phyloP scores from a whole-genome alignment of 2,888 invertebrate genomes.

The Tetragonula carbonaria region DNA sequence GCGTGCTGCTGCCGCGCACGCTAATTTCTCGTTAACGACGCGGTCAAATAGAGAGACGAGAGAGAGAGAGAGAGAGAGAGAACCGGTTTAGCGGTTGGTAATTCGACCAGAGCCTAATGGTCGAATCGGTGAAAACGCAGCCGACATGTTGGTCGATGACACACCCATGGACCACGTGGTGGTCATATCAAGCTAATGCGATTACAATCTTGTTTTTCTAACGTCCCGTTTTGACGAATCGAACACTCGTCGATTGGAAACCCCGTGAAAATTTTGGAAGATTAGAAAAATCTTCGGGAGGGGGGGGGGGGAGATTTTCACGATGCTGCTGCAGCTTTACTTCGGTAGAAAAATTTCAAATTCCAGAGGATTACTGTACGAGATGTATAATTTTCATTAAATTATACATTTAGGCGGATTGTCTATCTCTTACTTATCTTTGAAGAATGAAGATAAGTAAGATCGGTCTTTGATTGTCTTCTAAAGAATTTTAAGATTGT shows the following conservation, averaged over 20 bases:
- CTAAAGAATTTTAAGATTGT: no score
- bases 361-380: no score
- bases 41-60: slow-evolving; percentile 57
- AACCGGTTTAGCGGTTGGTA: slow-evolving; percentile 56
- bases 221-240: neutral
- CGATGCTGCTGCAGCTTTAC: no score
- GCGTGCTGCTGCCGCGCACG: slow-evolving; percentile 56
- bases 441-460: no score
- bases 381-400: no score
- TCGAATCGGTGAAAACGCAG: slow-evolving; percentile 38
- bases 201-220: slow-evolving; percentile 22
- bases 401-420: no score
- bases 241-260: neutral
- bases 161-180: neutral
- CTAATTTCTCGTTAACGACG: slow-evolving; percentile 67
- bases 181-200: slow-evolving; percentile 10
- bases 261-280: neutral
- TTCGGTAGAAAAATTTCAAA: no score
- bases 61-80: slow-evolving; percentile 24
- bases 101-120: slow-evolving; percentile 50
- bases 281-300: no score
- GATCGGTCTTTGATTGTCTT: no score
- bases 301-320: no score
- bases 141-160: slow-evolving; percentile 31
- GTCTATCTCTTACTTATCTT: no score